Percentiles rank a stretch among this genome's conserved stretches.
phyloP scores from a whole-genome alignment of 1,140 invertebrate species.

The Hylaeus volcanicus region DNA sequence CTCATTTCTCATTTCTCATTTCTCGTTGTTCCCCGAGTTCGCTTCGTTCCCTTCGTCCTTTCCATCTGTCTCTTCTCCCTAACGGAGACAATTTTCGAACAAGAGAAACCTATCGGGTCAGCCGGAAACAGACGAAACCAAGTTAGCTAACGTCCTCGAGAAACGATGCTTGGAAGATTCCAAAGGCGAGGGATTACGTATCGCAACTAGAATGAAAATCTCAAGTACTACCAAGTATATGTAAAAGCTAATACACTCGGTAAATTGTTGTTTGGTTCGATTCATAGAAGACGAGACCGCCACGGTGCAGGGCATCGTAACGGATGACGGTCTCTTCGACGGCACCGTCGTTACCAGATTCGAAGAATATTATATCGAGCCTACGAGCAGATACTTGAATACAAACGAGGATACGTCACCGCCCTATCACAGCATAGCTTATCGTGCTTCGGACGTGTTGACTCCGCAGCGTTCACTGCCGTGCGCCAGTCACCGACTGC shows the following conservation, averaged over 20 bases:
- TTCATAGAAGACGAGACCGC: conserved; percentile 91
- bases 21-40: too few relatives aligned
- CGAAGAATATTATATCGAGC: conserved; percentile 93
- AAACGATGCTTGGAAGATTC: too few relatives aligned
- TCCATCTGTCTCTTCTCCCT: not conserved
- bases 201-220: not conserved
- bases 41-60: not conserved
- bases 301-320: conserved; percentile 92
- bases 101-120: conserved; percentile 51
- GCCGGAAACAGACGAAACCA: conserved; percentile 25
- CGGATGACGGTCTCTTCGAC: conserved; percentile 92
- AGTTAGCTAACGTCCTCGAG: too few relatives aligned
- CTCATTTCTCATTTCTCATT: too few relatives aligned
- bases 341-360: conserved; percentile 89
- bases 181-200: too few relatives aligned
- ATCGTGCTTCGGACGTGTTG: conserved; percentile 89
- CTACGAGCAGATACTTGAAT: conserved; percentile 86
- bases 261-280: not conserved
- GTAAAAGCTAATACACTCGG: not conserved
- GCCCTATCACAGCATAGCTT: conserved; percentile 90
- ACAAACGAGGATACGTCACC: conserved; percentile 76
- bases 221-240: too few relatives aligned
- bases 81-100: conserved; percentile 49
- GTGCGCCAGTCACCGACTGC: conserved; percentile 82
- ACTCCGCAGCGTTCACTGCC: conserved; percentile 80